phyloP scores from a whole-genome alignment of 2,888 invertebrate genomes.

The Tachina lurida region DNA sequence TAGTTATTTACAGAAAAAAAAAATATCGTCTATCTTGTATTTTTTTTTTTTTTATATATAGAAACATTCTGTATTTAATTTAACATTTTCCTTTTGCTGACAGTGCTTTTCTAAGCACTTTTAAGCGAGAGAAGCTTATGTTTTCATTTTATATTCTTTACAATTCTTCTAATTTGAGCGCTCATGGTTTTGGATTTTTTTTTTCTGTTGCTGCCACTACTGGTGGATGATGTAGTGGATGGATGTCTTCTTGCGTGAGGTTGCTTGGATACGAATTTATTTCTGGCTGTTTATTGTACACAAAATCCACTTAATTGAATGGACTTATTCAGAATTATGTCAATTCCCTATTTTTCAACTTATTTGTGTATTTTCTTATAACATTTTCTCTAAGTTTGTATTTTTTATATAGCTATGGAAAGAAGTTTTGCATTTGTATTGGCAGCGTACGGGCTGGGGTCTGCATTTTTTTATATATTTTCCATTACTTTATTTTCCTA shows the following conservation, averaged over 20 bases:
- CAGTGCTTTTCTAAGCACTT: conserved; percentile 46
- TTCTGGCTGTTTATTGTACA: conserved; percentile 47
- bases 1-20: neutral
- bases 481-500: neutral
- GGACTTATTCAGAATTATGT: conserved; percentile 74
- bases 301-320: conserved; percentile 74
- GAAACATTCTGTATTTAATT: conserved; percentile 30
- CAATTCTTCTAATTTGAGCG: conserved; percentile 9
- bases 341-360: conserved; percentile 66
- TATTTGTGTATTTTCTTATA: neutral
- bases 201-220: neutral
- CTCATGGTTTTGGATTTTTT: conserved; percentile 9
- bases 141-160: conserved; percentile 30
- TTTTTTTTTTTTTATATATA: neutral
- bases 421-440: neutral
- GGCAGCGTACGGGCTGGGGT: neutral
- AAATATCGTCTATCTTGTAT: neutral
- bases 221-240: neutral
- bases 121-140: conserved; percentile 52
- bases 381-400: neutral
- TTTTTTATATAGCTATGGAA: neutral
- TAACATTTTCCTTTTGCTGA: conserved; percentile 50
- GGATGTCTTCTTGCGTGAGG: neutral
- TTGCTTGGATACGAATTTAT: conserved; percentile 52
- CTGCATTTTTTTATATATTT: conserved; percentile 2